phyloP scores from a whole-genome alignment of 2,113 vertebrate species.

The Phodopus roborovskii region DNA sequence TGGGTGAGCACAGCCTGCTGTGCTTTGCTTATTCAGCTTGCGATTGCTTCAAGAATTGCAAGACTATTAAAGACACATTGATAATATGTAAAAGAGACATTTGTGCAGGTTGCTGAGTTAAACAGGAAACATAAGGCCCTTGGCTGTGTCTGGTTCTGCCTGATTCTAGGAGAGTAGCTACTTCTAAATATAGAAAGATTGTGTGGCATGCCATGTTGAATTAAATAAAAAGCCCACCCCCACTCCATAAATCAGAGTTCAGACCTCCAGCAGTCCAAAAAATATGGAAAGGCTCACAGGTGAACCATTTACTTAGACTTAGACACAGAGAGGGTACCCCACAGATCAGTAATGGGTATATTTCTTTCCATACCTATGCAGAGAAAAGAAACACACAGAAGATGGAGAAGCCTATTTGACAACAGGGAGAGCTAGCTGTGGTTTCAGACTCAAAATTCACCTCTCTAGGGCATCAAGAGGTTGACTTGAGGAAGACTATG shows the following conservation, averaged over 20 bases:
- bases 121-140: constrained; percentile 72
- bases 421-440: neutral
- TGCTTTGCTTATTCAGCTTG: constrained; percentile 52
- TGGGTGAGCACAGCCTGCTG: neutral
- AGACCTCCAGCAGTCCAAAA: constrained; percentile 44
- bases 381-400: neutral
- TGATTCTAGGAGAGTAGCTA: constrained; percentile 51
- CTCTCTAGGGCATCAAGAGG: neutral
- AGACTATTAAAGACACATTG: constrained; percentile 70
- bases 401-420: neutral
- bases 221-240: constrained; percentile 53
- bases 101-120: constrained; percentile 73
- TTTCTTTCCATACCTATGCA: neutral
- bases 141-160: constrained; percentile 67
- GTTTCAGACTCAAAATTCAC: neutral
- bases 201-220: constrained; percentile 54
- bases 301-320: constrained; percentile 24
- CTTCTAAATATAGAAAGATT: constrained; percentile 73
- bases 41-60: constrained; percentile 58
- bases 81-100: constrained; percentile 74
- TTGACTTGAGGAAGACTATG: neutral
- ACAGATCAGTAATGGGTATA: neutral
- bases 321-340: neutral
- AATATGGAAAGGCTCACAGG: constrained; percentile 47
- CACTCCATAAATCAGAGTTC: constrained; percentile 42